phyloP scores from a whole-genome alignment of 1,140 invertebrate species.

The Ditylenchus dipsaci region DNA sequence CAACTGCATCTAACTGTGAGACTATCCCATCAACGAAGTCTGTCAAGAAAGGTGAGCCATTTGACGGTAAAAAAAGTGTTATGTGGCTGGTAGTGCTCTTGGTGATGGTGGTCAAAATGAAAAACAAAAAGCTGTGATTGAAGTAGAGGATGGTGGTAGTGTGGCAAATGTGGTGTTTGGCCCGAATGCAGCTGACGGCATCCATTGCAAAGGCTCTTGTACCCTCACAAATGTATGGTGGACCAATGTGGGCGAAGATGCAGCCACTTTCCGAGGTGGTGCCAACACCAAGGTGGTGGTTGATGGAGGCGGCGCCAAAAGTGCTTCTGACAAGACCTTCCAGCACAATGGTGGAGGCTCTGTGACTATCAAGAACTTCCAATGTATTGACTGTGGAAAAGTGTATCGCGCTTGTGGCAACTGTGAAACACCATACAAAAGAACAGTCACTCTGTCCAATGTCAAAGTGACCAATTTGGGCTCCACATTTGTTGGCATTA shows the following conservation, averaged over 20 bases:
- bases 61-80: too few species aligned
- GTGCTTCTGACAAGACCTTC: slow-evolving; percentile 10
- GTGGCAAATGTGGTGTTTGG: slow-evolving; percentile 14
- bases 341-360: slow-evolving; percentile 5
- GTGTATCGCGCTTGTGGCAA: slow-evolving; percentile 8
- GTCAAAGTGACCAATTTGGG: too few species aligned
- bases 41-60: too few species aligned
- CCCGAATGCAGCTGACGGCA: slow-evolving; percentile 4
- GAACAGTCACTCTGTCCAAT: background rate
- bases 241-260: slow-evolving; percentile 10
- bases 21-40: too few species aligned
- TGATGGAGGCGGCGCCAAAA: too few species aligned
- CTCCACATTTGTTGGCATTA: too few species aligned
- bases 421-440: background rate
- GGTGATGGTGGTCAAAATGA: slow-evolving; percentile 1
- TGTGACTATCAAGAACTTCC: slow-evolving; percentile 9
- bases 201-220: slow-evolving; percentile 14
- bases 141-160: slow-evolving; percentile 2
- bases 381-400: slow-evolving; percentile 4
- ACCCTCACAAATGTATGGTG: slow-evolving; percentile 18
- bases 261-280: slow-evolving; percentile 18
- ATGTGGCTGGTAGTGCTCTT: too few species aligned
- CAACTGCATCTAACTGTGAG: too few species aligned
- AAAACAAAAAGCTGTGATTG: background rate
- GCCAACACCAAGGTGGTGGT: too few species aligned